Evolutionary conservation across 64 coral and sea anemone genomes (phyloP), one percentile per base, ranked within the genome.

Genomic region (Trachythela sp.): DNA sequence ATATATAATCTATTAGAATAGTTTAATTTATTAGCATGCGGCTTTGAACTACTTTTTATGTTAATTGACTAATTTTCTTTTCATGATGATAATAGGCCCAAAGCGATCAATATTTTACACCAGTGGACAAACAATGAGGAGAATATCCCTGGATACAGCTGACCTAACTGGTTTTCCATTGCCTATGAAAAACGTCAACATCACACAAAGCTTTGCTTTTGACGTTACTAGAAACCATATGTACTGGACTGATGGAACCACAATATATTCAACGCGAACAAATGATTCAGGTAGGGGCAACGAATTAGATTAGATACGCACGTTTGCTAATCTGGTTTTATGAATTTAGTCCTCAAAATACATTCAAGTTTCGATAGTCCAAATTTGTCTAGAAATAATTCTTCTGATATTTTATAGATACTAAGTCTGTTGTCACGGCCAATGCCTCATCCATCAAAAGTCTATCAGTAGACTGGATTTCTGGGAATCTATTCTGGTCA

Each of bases 231-330:
- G 34, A 37, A 22, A 18, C 34, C 30, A 2, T 36, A 36, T 80
- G 13, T 80, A 80, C 75, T 80, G 75, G 75, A 80, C 75, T 39
- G 75, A 80, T 39, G 37, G 33, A n/a, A 80, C 10, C 33, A 80
- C 20, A 8, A 80, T 80, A 13, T 36, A 36, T 80, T 39, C 37
- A 2, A 30, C 30, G 15, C 15, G 15, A 34, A 18, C 13, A 22
- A 39, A 80, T 0, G 75, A 30, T 37, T 29, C 20, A 80, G 56
- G 56, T 64, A 64, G 22, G 24, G 56, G 24, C 20, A 64, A 45
- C 42, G n/a, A 45, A 45, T 45, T 45, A 45, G 11, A 6, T 45
- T 45, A 45, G 11, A 45, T 45, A 45, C 11, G 42, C 42, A 45
- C 42, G n/a, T n/a, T 45, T 45, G 42, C 4, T 45, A 45, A 4